A percentile compares a stretch with the other conserved stretches of the same genome.
Conservation (phyloP, 2,797 vertebrate species). For the Myripristis jacobus region DNA sequence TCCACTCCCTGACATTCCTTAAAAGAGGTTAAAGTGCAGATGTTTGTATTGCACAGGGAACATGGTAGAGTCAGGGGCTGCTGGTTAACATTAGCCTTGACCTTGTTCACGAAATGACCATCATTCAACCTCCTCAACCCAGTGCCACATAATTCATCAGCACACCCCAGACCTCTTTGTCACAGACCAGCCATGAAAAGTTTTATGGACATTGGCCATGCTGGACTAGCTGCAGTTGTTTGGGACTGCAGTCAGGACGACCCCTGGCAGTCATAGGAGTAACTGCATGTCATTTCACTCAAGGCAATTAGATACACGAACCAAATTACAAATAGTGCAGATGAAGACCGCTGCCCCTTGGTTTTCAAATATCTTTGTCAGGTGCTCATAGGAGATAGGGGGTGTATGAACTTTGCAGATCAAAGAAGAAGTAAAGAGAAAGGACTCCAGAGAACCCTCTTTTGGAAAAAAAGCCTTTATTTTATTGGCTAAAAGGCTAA, state of each 20-base stretch:
- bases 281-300: conserved; percentile 11
- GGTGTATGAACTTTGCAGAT: background rate
- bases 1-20: conserved; percentile 8
- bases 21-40: conserved; percentile 38
- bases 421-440: background rate
- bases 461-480: background rate
- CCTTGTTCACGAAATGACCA: conserved; percentile 26
- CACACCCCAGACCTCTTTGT: background rate
- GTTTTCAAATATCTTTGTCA: background rate
- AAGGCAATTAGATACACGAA: background rate
- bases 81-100: conserved; percentile 43
- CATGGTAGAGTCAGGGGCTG: conserved; percentile 14
- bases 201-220: conserved; percentile 12
- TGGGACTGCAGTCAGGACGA: background rate
- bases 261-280: background rate
- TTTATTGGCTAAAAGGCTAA: background rate
- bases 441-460: background rate
- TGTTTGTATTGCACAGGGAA: conserved; percentile 30
- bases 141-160: conserved; percentile 15
- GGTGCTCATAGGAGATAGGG: background rate
- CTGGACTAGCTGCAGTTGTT: conserved; percentile 27
- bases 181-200: conserved; percentile 2
- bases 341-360: no score
- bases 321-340: background rate
- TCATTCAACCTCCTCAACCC: conserved; percentile 25